Evolutionary conservation across 53 echinoderm and acorn worm species (phyloP).

Genomic region (Hippasteria phrygiana): DNA sequence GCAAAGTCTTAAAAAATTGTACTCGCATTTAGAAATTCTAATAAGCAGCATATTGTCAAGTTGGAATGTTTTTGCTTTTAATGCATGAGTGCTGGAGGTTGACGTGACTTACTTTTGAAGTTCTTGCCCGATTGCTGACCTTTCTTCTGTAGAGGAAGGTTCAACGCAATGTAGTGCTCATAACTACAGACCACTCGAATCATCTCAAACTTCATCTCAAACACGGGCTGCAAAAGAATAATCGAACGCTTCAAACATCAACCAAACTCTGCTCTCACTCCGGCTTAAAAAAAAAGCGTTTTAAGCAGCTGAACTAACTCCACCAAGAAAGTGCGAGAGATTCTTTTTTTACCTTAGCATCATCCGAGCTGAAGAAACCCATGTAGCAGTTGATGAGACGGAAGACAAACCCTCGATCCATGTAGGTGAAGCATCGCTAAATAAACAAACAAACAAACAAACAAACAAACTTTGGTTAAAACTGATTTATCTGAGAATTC

Average conservation of each 20-base stretch:
- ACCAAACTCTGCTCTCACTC: not conserved
- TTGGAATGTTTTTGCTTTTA: no score
- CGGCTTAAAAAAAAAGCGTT: no score
- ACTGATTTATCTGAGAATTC: not conserved
- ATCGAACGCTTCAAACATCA: not conserved
- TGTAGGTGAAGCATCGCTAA: conserved; percentile 98
- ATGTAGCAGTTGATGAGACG: conserved; percentile 95
- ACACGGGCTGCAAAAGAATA: conserved; percentile 53
- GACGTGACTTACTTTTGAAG: conserved; percentile 84
- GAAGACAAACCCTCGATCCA: conserved; percentile 99
- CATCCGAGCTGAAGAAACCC: conserved; percentile 82
- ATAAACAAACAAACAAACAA: not conserved
- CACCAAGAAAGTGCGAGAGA: no score
- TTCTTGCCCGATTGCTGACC: conserved; percentile 80
- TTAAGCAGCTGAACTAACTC: no score
- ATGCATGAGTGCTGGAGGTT: no score
- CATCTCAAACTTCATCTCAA: conserved; percentile 99
- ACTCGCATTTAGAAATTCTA: no score
- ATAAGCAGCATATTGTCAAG: no score
- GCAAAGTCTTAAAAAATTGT: no score
- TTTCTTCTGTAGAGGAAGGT: conserved; percentile 93
- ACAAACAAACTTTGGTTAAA: not conserved
- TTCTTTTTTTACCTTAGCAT: conserved; percentile 79
- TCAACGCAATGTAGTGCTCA: conserved; percentile 98
- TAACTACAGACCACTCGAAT: conserved; percentile 91